These are phyloP conservation scores for Scaptodrosophila latifasciaeformis DNA, from an alignment of 2,888 invertebrate genomes.

Conservation along the genomic window DNA sequence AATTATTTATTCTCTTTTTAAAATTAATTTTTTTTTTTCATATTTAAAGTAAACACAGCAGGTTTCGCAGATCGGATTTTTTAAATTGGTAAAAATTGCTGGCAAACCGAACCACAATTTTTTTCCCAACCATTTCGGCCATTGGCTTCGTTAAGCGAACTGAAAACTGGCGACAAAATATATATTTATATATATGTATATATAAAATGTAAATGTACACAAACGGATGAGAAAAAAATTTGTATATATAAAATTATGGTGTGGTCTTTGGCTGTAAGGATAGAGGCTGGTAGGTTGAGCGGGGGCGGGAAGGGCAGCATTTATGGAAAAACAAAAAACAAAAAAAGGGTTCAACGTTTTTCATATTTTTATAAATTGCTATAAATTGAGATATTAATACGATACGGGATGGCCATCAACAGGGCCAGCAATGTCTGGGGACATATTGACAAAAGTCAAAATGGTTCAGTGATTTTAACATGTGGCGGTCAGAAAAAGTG, in stretches of 20 bases:
- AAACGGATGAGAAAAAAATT: too few relatives aligned
- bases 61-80: too few relatives aligned
- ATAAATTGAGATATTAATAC: slow-evolving; percentile 70
- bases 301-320: too few relatives aligned
- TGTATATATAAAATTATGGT: background rate
- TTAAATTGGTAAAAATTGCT: too few relatives aligned
- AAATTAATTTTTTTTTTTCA: background rate
- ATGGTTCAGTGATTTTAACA: slow-evolving; percentile 59
- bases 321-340: too few relatives aligned
- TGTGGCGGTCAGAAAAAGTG: slow-evolving; percentile 55
- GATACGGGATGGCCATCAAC: slow-evolving; percentile 40
- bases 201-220: too few relatives aligned
- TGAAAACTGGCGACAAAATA: slow-evolving; percentile 24
- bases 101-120: too few relatives aligned
- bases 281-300: too few relatives aligned
- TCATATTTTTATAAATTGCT: slow-evolving; percentile 70
- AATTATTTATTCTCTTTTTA: background rate
- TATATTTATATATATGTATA: background rate
- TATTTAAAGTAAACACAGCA: too few relatives aligned
- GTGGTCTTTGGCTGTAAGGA: background rate
- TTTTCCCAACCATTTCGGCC: too few relatives aligned
- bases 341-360: slow-evolving; percentile 49
- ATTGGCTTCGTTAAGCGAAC: slow-evolving; percentile 52
- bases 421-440: slow-evolving; percentile 11
- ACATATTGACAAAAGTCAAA: slow-evolving; percentile 9